Percentiles rank a stretch among this genome's conserved stretches.
These are phyloP conservation scores for Cryptosula pallasiana DNA, from an alignment of 2,888 invertebrate genomes.

Conservation along the genomic window DNA sequence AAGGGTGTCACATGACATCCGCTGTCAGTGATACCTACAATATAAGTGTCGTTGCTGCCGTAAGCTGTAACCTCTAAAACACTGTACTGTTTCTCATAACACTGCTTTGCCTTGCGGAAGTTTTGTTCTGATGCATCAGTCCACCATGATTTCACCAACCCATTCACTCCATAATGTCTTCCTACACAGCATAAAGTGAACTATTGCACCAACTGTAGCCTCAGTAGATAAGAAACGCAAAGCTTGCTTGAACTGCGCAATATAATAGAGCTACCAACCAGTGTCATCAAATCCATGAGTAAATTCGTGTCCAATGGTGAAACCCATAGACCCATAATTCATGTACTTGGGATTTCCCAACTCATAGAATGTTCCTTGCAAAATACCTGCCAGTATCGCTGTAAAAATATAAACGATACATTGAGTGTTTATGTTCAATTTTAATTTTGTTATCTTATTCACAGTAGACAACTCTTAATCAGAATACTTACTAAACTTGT, in stretches of 20 bases:
- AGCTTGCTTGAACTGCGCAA: no score
- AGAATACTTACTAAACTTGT: constrained; percentile 15
- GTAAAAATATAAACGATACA: no score
- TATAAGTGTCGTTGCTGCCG: constrained; percentile 1
- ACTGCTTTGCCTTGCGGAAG: constrained; percentile 33
- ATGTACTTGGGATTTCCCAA: constrained; percentile 43
- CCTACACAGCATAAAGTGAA: no score
- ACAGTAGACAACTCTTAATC: no score
- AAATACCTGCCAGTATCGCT: constrained; percentile 18
- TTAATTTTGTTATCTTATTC: no score
- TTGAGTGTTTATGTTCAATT: no score
- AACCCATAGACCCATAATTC: constrained; percentile 87
- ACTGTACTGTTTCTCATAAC: constrained; percentile 37
- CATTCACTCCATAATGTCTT: constrained; percentile 35
- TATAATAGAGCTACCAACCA: no score
- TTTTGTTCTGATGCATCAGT: constrained; percentile 31
- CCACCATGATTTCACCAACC: constrained; percentile 38
- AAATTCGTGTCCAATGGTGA: constrained; percentile 86
- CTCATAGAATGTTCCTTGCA: constrained; percentile 13
- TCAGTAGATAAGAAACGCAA: no score
- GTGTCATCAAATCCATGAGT: constrained; percentile 61
- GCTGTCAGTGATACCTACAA: neutral
- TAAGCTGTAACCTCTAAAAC: constrained; percentile 31
- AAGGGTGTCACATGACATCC: no score
- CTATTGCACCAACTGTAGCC: no score